A percentile compares a stretch with the other conserved stretches of the same genome.
phyloP scores from a whole-genome alignment of 53 echinoderm and acorn worm genomes.

The Echinarachnius parma region DNA sequence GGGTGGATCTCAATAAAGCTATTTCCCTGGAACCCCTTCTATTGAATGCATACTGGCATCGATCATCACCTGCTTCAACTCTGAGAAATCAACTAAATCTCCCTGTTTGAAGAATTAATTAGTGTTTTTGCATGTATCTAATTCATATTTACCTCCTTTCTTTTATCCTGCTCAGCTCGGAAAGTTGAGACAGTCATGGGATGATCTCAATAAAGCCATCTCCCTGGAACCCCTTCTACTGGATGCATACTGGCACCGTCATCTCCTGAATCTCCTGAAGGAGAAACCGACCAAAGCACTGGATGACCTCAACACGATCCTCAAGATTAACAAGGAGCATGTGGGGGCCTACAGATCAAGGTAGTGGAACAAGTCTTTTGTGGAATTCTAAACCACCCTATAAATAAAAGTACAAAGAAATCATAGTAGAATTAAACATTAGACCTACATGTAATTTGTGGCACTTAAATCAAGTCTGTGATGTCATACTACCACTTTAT shows the following conservation, averaged over 20 bases:
- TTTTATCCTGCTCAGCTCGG: constrained; percentile 61
- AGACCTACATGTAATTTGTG: too few relatives aligned
- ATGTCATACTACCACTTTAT: too few relatives aligned
- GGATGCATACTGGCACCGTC: constrained; percentile 99
- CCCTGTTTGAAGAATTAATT: too few relatives aligned
- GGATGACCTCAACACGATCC: constrained; percentile 88
- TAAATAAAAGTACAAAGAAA: too few relatives aligned
- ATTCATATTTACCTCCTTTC: too few relatives aligned
- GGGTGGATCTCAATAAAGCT: constrained; percentile 94
- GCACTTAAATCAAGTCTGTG: too few relatives aligned
- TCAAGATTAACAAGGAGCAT: constrained; percentile 96
- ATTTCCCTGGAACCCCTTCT: constrained; percentile 81
- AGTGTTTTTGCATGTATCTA: too few relatives aligned
- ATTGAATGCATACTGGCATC: constrained; percentile 98
- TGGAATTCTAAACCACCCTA: too few relatives aligned
- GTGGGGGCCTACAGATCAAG: constrained; percentile 95
- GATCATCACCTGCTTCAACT: too few relatives aligned
- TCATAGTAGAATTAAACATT: too few relatives aligned
- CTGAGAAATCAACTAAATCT: too few relatives aligned
- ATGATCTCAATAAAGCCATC: constrained; percentile 88
- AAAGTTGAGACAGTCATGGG: constrained; percentile 86
- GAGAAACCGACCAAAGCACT: constrained; percentile 84
- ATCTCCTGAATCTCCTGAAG: constrained; percentile 79
- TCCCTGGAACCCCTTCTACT: constrained; percentile 76
- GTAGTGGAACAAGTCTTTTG: too few relatives aligned